Base-by-base conservation (phyloP, 23 tunicate genomes). In the Ascidia mentula region DNA sequence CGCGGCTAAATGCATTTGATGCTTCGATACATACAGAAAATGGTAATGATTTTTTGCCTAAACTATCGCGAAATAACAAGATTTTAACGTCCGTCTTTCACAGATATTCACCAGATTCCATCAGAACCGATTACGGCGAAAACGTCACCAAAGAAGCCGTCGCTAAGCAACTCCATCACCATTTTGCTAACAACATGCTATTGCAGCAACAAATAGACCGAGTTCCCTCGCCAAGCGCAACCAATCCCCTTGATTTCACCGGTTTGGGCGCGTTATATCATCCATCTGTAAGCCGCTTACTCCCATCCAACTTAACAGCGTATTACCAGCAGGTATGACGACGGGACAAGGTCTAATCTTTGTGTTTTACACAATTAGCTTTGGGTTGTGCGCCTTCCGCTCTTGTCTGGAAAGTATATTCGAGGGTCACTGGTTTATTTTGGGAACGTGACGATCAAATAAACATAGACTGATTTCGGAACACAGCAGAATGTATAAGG, bases 271-370 rank as follows among this genome's bases (percentile, higher is more conserved):
- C 28, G 28, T 9, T 53, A 3, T 53, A 53, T 53, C 65, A 53
- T 53, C 65, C 65, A 26, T 20, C 4, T 9, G 65, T 53, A 53
- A 53, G 24, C 65, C 65, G 65, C 22, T 53, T 53, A 53, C 65
- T 53, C 65, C 65, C 65, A 53, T 20, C 65, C 2, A 53, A 53
- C 65, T 28, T 53, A 53, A 53, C 65, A 53, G 22, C 65, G 65
- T 53, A 53, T 53, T 53, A 53, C 13, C 65, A 53, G 24, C 65
- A 53, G 65, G 65, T 53, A 53, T 6, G 65, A 53, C 65, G 24
- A n/a, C n/a, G 4, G 65, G 65, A 3, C 24, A 5, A 53, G 24
- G 24, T 53, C 65, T 28, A 53, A 9, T 53, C 28, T 9, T 9
- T 28, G 13, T 53, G 65, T 53, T 20, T 20, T 20, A 53, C 65